Base-by-base conservation (phyloP, 2,888 invertebrate genomes). In the Acleris holmiana region DNA sequence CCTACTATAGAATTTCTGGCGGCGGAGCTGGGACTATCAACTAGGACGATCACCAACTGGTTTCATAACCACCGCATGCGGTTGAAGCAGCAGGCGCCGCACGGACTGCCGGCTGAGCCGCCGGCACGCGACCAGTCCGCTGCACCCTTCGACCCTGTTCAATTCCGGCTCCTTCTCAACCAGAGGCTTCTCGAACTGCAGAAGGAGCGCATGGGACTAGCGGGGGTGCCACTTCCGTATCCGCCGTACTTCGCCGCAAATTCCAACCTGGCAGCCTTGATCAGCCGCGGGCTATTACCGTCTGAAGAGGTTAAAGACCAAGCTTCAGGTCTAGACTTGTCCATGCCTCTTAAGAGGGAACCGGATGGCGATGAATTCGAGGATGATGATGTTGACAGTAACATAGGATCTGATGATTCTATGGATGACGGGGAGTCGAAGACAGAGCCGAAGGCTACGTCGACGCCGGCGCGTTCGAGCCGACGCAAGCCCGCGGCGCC, bases 61-160 rank as follows among this genome's bases (percentile, higher is more conserved):
- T 99, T 99, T 94, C 99, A 99, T 94, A 99, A 99, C 86, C 99
- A 99, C 85, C 95, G 99, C 76, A 99, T 99, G 98, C 95, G 99
- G 69, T 94, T 98, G 82, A 99, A 99, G 89, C 97, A 98, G 82
- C 97, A 97, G 81, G 95, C 95, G 59, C 97, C 97, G 1, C 97
- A 97, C 77, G 95, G 96, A 0, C 93, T 95, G 23, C 94, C 95
- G 0, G 95, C 96, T 57, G 95, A 96, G 64, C 95, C 96, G 10
- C 96, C 96, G 2, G 94, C 96, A 44, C 93, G 96, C 21, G 96
- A 96, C 78, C 96, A 95, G 73, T 93, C 95, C 21, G 86, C 94
- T 29, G 95, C 96, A 48, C 96, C 97, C 15, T 98, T 98, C 86
- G 98, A 98, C 88, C 98, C 98, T 25, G 97, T 97, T 71, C 98